These are phyloP conservation scores for Desmophyllum pertusum DNA, from an alignment of 92 coral and sea anemone genomes.

Conservation along the genomic window DNA sequence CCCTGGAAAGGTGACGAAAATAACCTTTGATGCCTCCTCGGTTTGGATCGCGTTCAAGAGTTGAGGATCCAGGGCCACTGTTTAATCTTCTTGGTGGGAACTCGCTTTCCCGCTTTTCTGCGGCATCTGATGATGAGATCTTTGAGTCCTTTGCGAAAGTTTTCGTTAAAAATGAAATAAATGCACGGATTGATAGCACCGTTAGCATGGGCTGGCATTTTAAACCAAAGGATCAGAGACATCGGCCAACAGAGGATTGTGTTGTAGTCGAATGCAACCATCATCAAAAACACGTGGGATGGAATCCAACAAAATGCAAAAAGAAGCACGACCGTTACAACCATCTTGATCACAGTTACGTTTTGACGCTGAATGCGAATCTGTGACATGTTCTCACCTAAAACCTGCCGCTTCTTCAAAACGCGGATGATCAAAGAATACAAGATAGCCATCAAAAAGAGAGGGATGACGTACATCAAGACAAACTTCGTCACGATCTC, in stretches of 20 bases:
- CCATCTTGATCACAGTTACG: slow-evolving; percentile 67
- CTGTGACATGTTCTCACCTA: slow-evolving; percentile 58
- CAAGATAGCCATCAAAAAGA: slow-evolving; percentile 54
- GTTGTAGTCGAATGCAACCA: slow-evolving; percentile 45
- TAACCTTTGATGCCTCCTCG: slow-evolving; percentile 38
- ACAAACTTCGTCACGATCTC: slow-evolving; percentile 47
- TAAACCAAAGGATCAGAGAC: slow-evolving; percentile 31
- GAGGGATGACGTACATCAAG: slow-evolving; percentile 63
- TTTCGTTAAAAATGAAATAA: slow-evolving; percentile 66
- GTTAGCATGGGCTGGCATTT: slow-evolving; percentile 61
- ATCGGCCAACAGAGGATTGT: slow-evolving; percentile 44
- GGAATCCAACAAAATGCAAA: slow-evolving; percentile 75
- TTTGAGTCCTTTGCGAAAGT: slow-evolving; percentile 66
- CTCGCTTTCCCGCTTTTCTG: background rate
- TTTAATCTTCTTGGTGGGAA: background rate
- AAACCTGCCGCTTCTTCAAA: slow-evolving; percentile 53
- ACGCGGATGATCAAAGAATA: slow-evolving; percentile 54
- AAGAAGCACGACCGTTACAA: slow-evolving; percentile 62
- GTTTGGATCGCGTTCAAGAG: slow-evolving; percentile 35
- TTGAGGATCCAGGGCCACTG: slow-evolving; percentile 36
- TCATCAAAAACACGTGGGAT: slow-evolving; percentile 53
- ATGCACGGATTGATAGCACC: slow-evolving; percentile 72
- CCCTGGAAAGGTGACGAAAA: slow-evolving; percentile 35
- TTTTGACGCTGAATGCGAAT: slow-evolving; percentile 60
- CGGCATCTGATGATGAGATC: slow-evolving; percentile 27